Evolutionary conservation across 2,888 invertebrate genomes (phyloP).

Genomic region (Emesis furor): DNA sequence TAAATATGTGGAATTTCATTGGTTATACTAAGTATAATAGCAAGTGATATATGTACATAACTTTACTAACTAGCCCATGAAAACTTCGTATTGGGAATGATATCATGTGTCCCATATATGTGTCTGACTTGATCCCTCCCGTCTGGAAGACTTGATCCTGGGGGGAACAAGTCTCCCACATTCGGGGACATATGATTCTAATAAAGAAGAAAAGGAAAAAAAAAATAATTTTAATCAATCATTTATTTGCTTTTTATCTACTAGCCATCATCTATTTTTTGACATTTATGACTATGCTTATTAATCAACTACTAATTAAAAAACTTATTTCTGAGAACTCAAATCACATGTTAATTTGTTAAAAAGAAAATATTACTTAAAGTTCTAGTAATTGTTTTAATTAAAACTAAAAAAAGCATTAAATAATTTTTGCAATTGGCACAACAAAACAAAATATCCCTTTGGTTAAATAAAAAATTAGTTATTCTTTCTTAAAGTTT

Average conservation of each 20-base stretch:
- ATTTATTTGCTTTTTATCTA: too few relatives aligned
- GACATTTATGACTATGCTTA: too few relatives aligned
- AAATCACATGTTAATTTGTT: slow-evolving; percentile 16
- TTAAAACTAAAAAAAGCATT: neutral
- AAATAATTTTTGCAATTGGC: neutral
- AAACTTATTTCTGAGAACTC: neutral
- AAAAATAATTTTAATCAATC: neutral
- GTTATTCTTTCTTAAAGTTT: slow-evolving; percentile 6
- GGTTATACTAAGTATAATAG: slow-evolving; percentile 5
- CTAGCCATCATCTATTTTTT: too few relatives aligned
- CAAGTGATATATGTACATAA: slow-evolving; percentile 4
- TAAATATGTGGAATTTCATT: slow-evolving; percentile 10
- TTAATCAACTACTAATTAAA: too few relatives aligned
- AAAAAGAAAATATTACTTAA: slow-evolving; percentile 12
- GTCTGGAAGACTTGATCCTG: slow-evolving; percentile 14
- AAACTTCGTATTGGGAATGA: slow-evolving; percentile 14
- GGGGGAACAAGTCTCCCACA: slow-evolving; percentile 14
- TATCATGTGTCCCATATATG: slow-evolving; percentile 14
- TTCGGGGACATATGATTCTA: slow-evolving; percentile 14
- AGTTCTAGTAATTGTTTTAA: neutral
- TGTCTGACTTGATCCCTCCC: slow-evolving; percentile 8
- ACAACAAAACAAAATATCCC: slow-evolving; percentile 6
- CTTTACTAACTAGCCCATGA: slow-evolving; percentile 14
- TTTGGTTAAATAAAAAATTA: neutral
- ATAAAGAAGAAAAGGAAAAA: slow-evolving; percentile 14